Base-by-base conservation (phyloP, 1,140 invertebrate genomes). In the Drosophila funebris region DNA sequence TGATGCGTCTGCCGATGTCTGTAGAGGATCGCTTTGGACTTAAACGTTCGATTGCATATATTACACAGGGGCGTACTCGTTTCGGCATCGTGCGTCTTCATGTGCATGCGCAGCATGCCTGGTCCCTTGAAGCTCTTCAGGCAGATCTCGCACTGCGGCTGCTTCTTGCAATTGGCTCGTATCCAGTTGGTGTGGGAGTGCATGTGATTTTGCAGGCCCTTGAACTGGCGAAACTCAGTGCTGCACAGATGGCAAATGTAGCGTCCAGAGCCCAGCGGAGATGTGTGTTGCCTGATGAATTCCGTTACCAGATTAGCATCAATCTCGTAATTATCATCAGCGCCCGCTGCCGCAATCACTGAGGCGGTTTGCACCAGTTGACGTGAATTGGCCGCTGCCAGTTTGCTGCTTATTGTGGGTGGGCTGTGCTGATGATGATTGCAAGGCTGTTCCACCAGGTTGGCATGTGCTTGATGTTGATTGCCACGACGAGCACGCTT, bases 101-200 rank as follows among this genome's bases (percentile, higher is more conserved):
- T 94, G 77, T 94, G 94, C 93, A 94, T 93, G 69, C 93, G 93
- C 20, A 94, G 73, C 93, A 94, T 94, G 5, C 93, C 94, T 3
- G 93, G 94, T 16, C 94, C 94, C 92, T 94, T 92, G 57, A 92
- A 91, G 90, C 93, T 93, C 78, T 93, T 92, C 6, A 93, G 89
- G 29, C 94, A 94, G 39, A 94, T 93, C 16, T 92, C 91, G 76
- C 94, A 94, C 84, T 93, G 93, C 1, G 93, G 94, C 18, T 93
- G 93, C 75, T 94, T 94, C 85, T 94, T 94, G 78, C 94, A 94
- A 58, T 94, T 94, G 1, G 93, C 94, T 68, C 92, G 73, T 56
- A 94, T 94, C 94, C 94, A 94, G 78, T 94, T 94, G 3, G 92
- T 91, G 72, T 94, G 94, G 5, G 84, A 90, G 1, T 93, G 85